A percentile compares a stretch with the other conserved stretches of the same genome.
phyloP scores from a whole-genome alignment of 2,113 vertebrate genomes.

The Anarrhichthys ocellatus region DNA sequence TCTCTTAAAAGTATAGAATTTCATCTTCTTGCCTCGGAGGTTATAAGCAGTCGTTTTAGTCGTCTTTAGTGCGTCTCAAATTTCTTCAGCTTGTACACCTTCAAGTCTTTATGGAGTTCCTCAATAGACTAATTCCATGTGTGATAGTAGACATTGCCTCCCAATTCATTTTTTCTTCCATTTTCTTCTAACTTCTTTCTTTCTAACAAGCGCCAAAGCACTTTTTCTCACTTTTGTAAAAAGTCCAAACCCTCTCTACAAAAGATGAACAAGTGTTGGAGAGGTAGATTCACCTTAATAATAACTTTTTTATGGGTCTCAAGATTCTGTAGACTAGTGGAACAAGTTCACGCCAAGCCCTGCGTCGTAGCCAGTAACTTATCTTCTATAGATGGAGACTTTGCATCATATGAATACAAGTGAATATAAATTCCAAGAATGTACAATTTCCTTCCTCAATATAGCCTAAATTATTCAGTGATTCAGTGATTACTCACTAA shows the following conservation, averaged over 20 bases:
- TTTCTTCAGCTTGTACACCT: constrained; percentile 35
- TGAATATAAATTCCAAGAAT: neutral
- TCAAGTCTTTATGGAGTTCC: constrained; percentile 41
- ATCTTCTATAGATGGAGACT: neutral
- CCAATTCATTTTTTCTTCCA: constrained; percentile 19
- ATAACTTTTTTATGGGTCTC: neutral
- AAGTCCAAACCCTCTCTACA: neutral
- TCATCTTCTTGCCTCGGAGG: constrained; percentile 35
- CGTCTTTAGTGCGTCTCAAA: constrained; percentile 21
- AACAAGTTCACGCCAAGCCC: neutral
- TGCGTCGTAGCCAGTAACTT: neutral
- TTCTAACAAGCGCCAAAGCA: neutral
- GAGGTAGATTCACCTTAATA: neutral
- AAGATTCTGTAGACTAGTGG: neutral
- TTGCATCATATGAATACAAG: neutral
- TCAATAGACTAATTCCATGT: constrained; percentile 39
- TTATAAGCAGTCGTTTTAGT: constrained; percentile 40
- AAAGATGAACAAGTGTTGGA: neutral
- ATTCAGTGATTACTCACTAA: no score
- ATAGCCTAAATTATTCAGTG: neutral
- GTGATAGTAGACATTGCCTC: constrained; percentile 42
- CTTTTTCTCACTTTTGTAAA: neutral
- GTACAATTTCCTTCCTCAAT: neutral
- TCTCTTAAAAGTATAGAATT: neutral
- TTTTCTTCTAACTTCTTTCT: neutral